Evolutionary conservation across 2,113 vertebrate genomes (phyloP).

Genomic region (Percopsis transmontana): DNA sequence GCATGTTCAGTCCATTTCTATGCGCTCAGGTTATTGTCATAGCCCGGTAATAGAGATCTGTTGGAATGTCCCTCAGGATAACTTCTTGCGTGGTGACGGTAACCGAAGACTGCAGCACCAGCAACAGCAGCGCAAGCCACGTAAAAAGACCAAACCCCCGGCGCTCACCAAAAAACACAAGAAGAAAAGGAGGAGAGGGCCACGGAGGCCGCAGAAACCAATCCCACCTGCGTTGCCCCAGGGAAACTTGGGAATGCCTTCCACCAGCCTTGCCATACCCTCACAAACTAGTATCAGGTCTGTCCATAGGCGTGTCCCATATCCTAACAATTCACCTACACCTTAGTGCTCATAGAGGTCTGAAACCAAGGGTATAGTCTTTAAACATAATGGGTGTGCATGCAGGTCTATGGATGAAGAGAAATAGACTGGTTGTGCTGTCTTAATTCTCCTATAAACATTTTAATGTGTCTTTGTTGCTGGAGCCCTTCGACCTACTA

Average conservation of each 20-base stretch:
- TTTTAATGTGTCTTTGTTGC: not conserved
- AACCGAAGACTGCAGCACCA: slow-evolving; percentile 96
- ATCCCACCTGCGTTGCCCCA: slow-evolving; percentile 97
- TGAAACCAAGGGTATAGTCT: too few relatives aligned
- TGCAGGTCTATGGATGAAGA: too few relatives aligned
- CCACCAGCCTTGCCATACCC: slow-evolving; percentile 88
- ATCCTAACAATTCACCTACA: too few relatives aligned
- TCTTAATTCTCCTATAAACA: slow-evolving; percentile 9
- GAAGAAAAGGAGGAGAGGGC: slow-evolving; percentile 94
- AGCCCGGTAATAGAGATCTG: not conserved
- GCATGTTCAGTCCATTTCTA: not conserved
- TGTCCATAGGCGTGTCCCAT: too few relatives aligned
- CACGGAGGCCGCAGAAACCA: slow-evolving; percentile 95
- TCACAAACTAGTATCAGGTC: slow-evolving; percentile 89
- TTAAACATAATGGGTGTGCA: too few relatives aligned
- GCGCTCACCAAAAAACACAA: slow-evolving; percentile 99
- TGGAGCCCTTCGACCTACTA: too few relatives aligned
- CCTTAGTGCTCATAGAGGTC: too few relatives aligned
- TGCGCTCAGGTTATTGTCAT: not conserved
- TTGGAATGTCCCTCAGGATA: slow-evolving; percentile 80
- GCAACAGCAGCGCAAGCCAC: slow-evolving; percentile 97
- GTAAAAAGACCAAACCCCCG: slow-evolving; percentile 98
- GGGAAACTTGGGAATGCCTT: slow-evolving; percentile 97
- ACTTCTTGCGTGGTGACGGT: slow-evolving; percentile 95
- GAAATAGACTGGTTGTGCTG: too few relatives aligned